Evolutionary conservation across 2,797 vertebrate genomes (phyloP).

Genomic region (Mus caroli): DNA sequence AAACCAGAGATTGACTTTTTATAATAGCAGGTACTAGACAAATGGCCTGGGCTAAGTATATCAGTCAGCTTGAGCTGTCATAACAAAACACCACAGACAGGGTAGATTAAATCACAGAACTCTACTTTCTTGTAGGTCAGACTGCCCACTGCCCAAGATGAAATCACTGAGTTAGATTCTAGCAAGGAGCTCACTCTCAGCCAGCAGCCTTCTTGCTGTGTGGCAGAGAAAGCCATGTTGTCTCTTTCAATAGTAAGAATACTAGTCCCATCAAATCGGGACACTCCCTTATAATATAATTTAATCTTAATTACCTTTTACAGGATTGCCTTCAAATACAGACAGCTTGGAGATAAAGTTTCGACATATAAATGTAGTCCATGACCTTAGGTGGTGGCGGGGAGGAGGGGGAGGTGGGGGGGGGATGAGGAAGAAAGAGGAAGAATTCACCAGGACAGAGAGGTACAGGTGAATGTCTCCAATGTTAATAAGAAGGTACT

Average conservation of each 20-base stretch:
- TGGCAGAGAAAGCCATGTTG: neutral
- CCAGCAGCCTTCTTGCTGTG: neutral
- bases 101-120: neutral
- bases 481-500: neutral
- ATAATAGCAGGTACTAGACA: conserved; percentile 27
- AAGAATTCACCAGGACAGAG: neutral
- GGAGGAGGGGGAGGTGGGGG: too few species aligned
- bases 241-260: neutral
- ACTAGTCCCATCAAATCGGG: neutral
- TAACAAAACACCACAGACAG: neutral
- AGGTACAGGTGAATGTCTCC: neutral
- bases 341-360: neutral
- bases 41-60: neutral
- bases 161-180: neutral
- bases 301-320: neutral
- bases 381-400: too few species aligned
- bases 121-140: neutral
- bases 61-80: neutral
- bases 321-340: neutral
- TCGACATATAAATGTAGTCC: neutral
- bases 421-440: neutral
- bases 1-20: conserved; percentile 19
- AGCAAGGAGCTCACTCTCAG: neutral
- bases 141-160: neutral
- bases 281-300: neutral